phyloP scores from a whole-genome alignment of 1,140 invertebrate genomes.

The Eulimnadia texana region DNA sequence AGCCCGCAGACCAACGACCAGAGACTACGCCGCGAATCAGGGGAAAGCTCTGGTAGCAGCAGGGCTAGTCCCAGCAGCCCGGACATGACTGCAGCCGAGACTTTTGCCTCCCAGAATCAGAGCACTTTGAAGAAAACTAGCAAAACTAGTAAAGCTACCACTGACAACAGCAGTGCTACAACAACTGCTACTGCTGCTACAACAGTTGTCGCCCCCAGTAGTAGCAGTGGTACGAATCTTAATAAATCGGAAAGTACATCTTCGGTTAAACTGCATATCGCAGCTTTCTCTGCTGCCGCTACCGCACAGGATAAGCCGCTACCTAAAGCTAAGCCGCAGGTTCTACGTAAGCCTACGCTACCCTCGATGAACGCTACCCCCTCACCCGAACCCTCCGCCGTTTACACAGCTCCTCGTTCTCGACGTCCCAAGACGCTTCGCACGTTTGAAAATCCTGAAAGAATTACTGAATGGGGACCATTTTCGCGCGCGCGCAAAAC shows the following conservation, averaged over 20 bases:
- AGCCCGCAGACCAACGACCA: conserved; percentile 27
- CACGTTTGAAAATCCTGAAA: not conserved
- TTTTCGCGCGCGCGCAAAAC: too few species aligned
- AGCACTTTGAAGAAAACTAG: conserved; percentile 65
- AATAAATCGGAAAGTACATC: not conserved
- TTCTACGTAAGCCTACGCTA: conserved; percentile 49
- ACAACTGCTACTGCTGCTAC: not conserved
- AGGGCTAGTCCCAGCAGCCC: conserved; percentile 30
- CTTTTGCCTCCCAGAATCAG: conserved; percentile 62
- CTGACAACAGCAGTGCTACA: conserved; percentile 4
- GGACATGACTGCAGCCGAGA: conserved; percentile 52
- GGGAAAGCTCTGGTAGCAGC: conserved; percentile 12
- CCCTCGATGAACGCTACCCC: conserved; percentile 24
- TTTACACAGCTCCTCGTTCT: not conserved
- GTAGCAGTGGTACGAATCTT: conserved; percentile 15
- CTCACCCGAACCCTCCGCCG: conserved; percentile 5
- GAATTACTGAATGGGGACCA: too few species aligned
- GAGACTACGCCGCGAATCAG: conserved; percentile 17
- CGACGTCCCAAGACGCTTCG: not conserved
- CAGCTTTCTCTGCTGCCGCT: conserved; percentile 33
- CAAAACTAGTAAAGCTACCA: conserved; percentile 25
- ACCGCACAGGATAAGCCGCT: conserved; percentile 42
- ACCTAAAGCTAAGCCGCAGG: conserved; percentile 54
- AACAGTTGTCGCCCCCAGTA: conserved; percentile 3
- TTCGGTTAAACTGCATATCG: conserved; percentile 17